Conservation (phyloP, 2,797 vertebrate species). For the Oreonectes daqikongensis region DNA sequence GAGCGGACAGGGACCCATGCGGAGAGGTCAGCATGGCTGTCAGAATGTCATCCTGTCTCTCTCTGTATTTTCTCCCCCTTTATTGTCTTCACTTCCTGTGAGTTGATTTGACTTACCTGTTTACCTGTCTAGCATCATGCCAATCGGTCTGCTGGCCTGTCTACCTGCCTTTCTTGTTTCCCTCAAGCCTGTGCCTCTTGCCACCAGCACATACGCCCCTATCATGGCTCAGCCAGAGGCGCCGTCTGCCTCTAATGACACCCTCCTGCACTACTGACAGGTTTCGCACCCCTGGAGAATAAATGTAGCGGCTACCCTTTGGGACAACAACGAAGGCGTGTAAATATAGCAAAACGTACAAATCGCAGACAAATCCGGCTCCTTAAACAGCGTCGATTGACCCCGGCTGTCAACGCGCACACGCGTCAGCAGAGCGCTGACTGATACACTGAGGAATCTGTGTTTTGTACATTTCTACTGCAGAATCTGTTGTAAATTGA, state of each 20-base stretch:
- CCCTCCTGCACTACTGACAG: slow-evolving; percentile 56
- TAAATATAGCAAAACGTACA: slow-evolving; percentile 27
- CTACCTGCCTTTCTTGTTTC: slow-evolving; percentile 53
- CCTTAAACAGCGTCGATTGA: not conserved
- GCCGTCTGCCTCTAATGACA: slow-evolving; percentile 41
- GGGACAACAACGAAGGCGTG: slow-evolving; percentile 12
- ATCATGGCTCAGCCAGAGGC: slow-evolving; percentile 48
- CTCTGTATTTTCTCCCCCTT: slow-evolving; percentile 64
- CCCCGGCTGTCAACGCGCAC: not conserved
- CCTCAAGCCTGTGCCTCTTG: slow-evolving; percentile 42
- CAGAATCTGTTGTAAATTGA: not conserved
- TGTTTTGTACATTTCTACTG: slow-evolving; percentile 21
- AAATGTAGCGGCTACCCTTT: slow-evolving; percentile 20
- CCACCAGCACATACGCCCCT: slow-evolving; percentile 40
- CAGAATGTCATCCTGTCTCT: slow-evolving; percentile 60
- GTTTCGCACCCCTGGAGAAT: slow-evolving; percentile 21
- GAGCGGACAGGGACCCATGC: slow-evolving; percentile 64
- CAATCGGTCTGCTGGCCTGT: slow-evolving; percentile 62
- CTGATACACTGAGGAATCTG: not conserved
- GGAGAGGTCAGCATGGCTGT: slow-evolving; percentile 62
- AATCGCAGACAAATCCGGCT: slow-evolving; percentile 3
- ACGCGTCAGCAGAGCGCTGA: not conserved
- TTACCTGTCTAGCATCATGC: slow-evolving; percentile 56
- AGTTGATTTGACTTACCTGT: slow-evolving; percentile 58
- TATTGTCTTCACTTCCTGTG: slow-evolving; percentile 59